Evolutionary conservation across 2,888 invertebrate species (phyloP).

Genomic region (Papilio gigon): DNA sequence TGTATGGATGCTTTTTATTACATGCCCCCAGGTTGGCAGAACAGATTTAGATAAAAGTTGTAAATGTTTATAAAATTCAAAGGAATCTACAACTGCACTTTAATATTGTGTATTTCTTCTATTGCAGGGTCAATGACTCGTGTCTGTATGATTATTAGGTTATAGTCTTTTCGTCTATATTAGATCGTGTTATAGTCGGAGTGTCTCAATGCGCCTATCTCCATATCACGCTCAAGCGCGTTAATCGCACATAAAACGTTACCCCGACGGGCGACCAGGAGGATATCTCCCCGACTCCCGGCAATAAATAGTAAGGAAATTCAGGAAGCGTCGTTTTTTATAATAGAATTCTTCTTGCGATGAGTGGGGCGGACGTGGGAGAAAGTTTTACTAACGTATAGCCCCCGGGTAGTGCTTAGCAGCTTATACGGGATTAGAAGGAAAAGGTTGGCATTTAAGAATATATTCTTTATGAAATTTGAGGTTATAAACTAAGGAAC

Average conservation of each 20-base stretch:
- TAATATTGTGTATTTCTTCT: too few species aligned
- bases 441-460: neutral
- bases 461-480: neutral
- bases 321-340: conserved; percentile 26
- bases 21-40: too few species aligned
- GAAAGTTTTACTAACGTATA: conserved; percentile 30
- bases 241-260: conserved; percentile 34
- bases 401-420: conserved; percentile 14
- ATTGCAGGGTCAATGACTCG: too few species aligned
- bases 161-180: neutral
- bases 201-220: conserved; percentile 26
- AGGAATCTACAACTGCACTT: too few species aligned
- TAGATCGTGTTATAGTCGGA: conserved; percentile 19
- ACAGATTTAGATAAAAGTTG: too few species aligned
- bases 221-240: conserved; percentile 30
- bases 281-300: neutral
- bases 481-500: neutral
- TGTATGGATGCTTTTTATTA: too few species aligned
- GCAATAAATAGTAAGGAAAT: conserved; percentile 33
- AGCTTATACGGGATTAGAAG: conserved; percentile 1
- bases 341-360: conserved; percentile 26
- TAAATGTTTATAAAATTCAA: too few species aligned
- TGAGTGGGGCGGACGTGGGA: conserved; percentile 10
- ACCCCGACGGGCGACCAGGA: conserved; percentile 2
- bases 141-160: too few species aligned